Evolutionary conservation across 1,140 invertebrate species (phyloP), one percentile per base, ranked within the genome.

Genomic region (Listronotus oregonensis): DNA sequence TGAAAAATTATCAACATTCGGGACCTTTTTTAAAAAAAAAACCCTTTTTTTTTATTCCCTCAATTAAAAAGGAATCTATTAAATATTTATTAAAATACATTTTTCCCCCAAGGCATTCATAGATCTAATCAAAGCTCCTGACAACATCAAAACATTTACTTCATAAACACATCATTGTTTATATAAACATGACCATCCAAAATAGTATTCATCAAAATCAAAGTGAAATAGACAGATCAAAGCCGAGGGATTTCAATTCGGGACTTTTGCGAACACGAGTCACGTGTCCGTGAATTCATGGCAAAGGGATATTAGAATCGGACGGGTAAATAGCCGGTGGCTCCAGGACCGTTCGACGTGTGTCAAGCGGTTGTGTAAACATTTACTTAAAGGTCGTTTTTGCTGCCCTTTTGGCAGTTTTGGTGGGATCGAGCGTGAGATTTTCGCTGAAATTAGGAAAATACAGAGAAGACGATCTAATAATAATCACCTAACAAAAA

Each of bases 321-420:
- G n/a, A 51, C 15, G 32, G 32, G 21, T 37, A 17, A 17, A 14
- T 32, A 37, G 49, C 49, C 49, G 21, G 32, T 37, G 18, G 49
- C 49, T 51, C 12, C 49, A 31, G 18, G 12, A 7, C n/a, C 21
- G 32, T 17, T 31, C n/a, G 49, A 51, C 49, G 49, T 31, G 49
- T 51, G 49, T 51, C 49, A 12, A 11, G 21, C 49, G 21, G 49
- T 37, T 51, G 18, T 51, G 49, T 51, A 51, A 51, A 51, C 49
- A 51, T 37, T 51, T 31, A 37, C 49, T 37, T 10, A 37, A 32
- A 37, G 49, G 49, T 51, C 49, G 21, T 37, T 21, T 37, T 8
- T 15, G 17, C 17, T 44, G 42, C 42, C 42, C 42, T 44, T 44
- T 44, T 44, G 49, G 49, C 21, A 17, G 49, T 51, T 51, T 31